A percentile compares a stretch with the other conserved stretches of the same genome.
Evolutionary conservation across 2,888 invertebrate genomes (phyloP).

Genomic region (Cataglyphis rosenhaueri): DNA sequence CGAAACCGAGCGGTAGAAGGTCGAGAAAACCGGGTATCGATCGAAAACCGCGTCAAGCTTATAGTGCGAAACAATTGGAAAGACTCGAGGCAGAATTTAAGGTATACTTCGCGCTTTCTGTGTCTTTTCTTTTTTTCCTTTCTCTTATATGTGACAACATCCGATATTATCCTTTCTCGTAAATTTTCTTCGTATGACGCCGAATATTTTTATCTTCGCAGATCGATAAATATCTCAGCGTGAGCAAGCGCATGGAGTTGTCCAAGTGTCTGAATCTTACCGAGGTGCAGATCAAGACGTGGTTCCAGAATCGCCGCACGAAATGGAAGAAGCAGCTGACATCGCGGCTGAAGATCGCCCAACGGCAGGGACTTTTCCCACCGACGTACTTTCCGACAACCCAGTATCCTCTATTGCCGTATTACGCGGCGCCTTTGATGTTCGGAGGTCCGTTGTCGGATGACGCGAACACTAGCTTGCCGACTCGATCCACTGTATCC

Average conservation of each 20-base stretch:
- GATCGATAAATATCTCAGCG: constrained; percentile 98
- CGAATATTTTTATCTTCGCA: constrained; percentile 78
- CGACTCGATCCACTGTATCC: constrained; percentile 71
- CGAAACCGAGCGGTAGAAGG: constrained; percentile 92
- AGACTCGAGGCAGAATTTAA: constrained; percentile 97
- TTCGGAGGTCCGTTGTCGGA: constrained; percentile 87
- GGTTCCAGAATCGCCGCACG: constrained; percentile 98
- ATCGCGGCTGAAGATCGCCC: constrained; percentile 94
- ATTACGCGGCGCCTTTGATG: constrained; percentile 88
- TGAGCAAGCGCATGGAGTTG: constrained; percentile 97
- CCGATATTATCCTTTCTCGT: not conserved
- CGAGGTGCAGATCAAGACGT: constrained; percentile 98
- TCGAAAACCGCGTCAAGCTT: constrained; percentile 97
- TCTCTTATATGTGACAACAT: not conserved
- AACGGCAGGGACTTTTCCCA: constrained; percentile 92
- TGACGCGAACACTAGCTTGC: constrained; percentile 77
- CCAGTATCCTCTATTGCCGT: constrained; percentile 88
- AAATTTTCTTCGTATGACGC: not conserved
- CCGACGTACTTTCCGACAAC: constrained; percentile 89
- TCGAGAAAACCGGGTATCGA: constrained; percentile 95
- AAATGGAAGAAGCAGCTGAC: constrained; percentile 99
- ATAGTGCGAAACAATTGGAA: constrained; percentile 97
- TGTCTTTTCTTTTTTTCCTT: not conserved
- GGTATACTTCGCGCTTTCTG: constrained; percentile 82
- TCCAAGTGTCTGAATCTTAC: constrained; percentile 95